Evolutionary conservation across 2,888 invertebrate species (phyloP).

Genomic region (Drosophila picticornis): DNA sequence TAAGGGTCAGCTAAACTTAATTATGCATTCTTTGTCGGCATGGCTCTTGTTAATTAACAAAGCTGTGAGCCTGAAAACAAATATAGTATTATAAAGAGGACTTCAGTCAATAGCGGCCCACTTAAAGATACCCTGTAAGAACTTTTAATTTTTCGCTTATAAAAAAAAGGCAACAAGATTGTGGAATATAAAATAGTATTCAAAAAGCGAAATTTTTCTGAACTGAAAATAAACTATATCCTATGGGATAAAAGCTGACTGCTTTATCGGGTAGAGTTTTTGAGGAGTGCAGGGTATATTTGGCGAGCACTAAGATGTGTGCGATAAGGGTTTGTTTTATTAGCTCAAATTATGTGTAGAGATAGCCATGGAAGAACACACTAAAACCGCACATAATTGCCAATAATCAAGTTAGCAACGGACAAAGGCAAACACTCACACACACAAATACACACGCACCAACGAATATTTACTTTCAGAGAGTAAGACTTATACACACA

Average conservation of each 20-base stretch:
- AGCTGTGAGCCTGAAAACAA: conserved; percentile 10
- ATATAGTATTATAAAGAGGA: not conserved
- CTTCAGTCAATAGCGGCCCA: too few relatives aligned
- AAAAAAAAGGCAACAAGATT: not conserved
- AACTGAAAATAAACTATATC: not conserved
- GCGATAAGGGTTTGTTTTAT: conserved; percentile 46
- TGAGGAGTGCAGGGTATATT: not conserved
- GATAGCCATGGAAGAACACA: conserved; percentile 21
- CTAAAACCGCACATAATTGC: conserved; percentile 70
- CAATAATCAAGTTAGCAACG: conserved; percentile 66
- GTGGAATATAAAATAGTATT: not conserved
- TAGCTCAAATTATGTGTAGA: conserved; percentile 35
- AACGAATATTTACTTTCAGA: not conserved
- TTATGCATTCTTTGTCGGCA: conserved; percentile 48
- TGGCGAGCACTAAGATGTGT: not conserved
- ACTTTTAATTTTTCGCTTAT: not conserved
- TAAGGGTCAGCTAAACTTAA: conserved; percentile 45
- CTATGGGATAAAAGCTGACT: not conserved
- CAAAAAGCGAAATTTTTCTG: not conserved
- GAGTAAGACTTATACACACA: conserved; percentile 8
- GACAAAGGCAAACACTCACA: conserved; percentile 23
- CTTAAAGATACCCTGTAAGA: not conserved
- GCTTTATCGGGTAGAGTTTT: not conserved
- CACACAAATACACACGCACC: not conserved
- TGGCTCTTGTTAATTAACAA: conserved; percentile 40